Conservation (phyloP, 2,797 vertebrate species). For the Eutrigla gurnardus region DNA sequence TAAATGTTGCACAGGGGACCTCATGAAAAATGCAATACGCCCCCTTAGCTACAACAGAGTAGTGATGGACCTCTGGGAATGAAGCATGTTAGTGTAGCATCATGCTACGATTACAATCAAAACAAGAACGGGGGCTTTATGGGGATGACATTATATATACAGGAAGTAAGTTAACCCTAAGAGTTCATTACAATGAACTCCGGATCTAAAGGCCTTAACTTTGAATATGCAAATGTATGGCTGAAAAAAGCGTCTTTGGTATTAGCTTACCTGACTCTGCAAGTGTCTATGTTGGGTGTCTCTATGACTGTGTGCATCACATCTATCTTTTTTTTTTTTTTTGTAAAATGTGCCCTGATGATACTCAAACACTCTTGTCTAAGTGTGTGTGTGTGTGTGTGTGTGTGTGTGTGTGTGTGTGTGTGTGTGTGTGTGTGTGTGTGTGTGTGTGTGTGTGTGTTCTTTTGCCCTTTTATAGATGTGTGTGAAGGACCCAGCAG, state of each 20-base stretch:
- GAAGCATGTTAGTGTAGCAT: constrained; percentile 65
- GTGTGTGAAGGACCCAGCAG: constrained; percentile 81
- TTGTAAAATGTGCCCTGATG: constrained; percentile 48
- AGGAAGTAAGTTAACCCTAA: constrained; percentile 63
- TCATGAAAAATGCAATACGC: constrained; percentile 82
- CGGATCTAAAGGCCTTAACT: background rate
- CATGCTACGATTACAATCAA: constrained; percentile 64
- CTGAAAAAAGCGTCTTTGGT: constrained; percentile 12
- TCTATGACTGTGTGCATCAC: constrained; percentile 16
- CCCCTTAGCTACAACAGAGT: constrained; percentile 69
- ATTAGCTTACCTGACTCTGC: constrained; percentile 19
- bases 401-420: constrained; percentile 39
- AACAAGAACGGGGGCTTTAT: constrained; percentile 54
- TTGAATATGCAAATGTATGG: constrained; percentile 10
- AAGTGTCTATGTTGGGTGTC: constrained; percentile 13
- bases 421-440: constrained; percentile 44
- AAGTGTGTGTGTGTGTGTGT: constrained; percentile 44
- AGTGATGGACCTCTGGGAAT: constrained; percentile 73
- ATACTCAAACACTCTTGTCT: constrained; percentile 53
- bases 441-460: constrained; percentile 44
- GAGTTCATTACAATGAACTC: constrained; percentile 19
- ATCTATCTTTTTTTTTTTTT: constrained; percentile 26
- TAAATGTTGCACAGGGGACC: constrained; percentile 81
- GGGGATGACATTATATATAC: constrained; percentile 50
- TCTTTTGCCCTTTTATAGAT: constrained; percentile 79